These are phyloP conservation scores for Microtus montanus DNA, from an alignment of 2,113 vertebrate species.

Conservation along the genomic window DNA sequence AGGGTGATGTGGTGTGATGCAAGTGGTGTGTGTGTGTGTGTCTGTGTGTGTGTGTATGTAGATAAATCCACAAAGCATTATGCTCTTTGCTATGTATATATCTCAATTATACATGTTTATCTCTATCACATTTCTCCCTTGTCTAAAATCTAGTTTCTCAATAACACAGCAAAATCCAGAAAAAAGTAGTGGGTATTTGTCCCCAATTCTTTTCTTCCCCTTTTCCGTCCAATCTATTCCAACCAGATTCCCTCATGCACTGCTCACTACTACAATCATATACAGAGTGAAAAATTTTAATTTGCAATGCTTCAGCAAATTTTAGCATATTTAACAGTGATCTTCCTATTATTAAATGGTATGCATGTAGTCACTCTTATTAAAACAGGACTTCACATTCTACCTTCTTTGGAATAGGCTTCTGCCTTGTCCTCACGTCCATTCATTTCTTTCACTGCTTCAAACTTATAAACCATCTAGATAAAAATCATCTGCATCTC, in stretches of 20 bases:
- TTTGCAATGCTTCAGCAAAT: not conserved
- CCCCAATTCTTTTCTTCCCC: not conserved
- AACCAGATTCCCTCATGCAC: not conserved
- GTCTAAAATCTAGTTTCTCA: not conserved
- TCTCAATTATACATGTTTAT: not conserved
- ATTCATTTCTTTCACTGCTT: not conserved
- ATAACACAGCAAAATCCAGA: not conserved
- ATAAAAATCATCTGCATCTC: constrained; percentile 71
- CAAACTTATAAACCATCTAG: constrained; percentile 42
- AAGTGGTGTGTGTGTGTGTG: too few relatives aligned
- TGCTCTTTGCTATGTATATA: not conserved
- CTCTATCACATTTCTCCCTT: not conserved
- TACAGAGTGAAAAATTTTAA: too few relatives aligned
- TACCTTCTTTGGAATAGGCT: not conserved
- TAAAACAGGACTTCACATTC: not conserved
- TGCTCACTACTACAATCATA: not conserved
- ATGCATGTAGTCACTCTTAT: not conserved
- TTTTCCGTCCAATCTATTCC: not conserved
- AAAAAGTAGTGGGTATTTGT: not conserved
- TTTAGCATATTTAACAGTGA: not conserved
- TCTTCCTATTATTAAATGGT: not conserved
- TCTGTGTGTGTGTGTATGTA: not conserved
- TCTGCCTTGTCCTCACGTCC: not conserved
- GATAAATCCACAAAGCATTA: not conserved
- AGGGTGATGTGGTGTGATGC: too few relatives aligned